Evolutionary conservation across 2,113 vertebrate species (phyloP).

Genomic region (Arvicanthis niloticus): DNA sequence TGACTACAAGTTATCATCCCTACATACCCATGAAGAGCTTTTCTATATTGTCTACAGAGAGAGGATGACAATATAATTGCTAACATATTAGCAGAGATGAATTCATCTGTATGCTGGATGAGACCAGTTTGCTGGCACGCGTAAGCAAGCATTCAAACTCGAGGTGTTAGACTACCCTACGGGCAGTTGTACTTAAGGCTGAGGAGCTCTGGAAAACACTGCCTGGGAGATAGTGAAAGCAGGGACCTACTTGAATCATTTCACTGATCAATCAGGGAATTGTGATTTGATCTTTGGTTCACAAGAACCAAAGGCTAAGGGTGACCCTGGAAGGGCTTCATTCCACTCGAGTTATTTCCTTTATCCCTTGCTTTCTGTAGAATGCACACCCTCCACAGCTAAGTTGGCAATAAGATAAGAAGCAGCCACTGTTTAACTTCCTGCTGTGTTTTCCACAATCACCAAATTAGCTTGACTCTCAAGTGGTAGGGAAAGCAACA

Average conservation of each 20-base stretch:
- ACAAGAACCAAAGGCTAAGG: not conserved
- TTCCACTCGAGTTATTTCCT: not conserved
- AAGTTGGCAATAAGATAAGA: not conserved
- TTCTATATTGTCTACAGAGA: not conserved
- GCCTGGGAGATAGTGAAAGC: not conserved
- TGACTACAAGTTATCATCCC: not conserved
- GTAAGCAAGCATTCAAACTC: not conserved
- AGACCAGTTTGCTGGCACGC: not conserved
- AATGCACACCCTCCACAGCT: not conserved
- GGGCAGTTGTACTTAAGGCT: not conserved
- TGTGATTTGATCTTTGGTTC: slow-evolving; percentile 2
- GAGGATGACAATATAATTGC: not conserved
- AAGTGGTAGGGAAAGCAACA: not conserved
- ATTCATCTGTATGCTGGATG: not conserved
- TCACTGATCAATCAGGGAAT: not conserved
- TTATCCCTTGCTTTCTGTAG: not conserved
- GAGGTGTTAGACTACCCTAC: not conserved
- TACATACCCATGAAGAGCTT: not conserved
- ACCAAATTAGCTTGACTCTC: slow-evolving; percentile 2
- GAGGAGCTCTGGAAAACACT: not conserved
- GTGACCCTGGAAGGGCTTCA: not conserved
- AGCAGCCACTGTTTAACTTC: slow-evolving; percentile 8
- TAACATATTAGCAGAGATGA: slow-evolving; percentile 10
- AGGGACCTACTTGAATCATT: not conserved
- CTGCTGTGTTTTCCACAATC: not conserved